phyloP scores from a whole-genome alignment of 1,140 invertebrate species.

The Diorhabda carinulata region DNA sequence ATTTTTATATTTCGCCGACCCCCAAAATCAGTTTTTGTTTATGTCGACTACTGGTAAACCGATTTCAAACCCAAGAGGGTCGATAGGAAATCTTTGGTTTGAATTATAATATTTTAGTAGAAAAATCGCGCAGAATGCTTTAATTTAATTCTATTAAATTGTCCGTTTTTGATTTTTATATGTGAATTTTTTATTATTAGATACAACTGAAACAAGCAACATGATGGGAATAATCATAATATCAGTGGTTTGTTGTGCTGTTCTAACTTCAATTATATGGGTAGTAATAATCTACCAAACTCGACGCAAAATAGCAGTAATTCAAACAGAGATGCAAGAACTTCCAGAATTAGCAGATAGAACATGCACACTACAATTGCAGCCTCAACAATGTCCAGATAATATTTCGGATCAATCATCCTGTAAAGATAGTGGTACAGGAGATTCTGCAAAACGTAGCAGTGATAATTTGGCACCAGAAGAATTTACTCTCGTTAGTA shows the following conservation, averaged over 20 bases:
- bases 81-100: too few species aligned
- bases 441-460: slow-evolving; percentile 63
- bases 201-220: slow-evolving; percentile 51
- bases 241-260: slow-evolving; percentile 83
- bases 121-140: too few species aligned
- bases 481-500: slow-evolving; percentile 35
- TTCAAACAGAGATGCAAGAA: slow-evolving; percentile 24
- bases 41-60: too few species aligned
- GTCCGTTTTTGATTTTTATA: too few species aligned
- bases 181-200: slow-evolving; percentile 18
- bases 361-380: slow-evolving; percentile 13
- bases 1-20: too few species aligned
- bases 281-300: slow-evolving; percentile 89
- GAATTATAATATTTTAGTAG: too few species aligned
- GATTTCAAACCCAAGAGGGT: too few species aligned
- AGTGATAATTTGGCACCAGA: slow-evolving; percentile 45
- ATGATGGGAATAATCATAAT: slow-evolving; percentile 84
- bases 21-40: too few species aligned
- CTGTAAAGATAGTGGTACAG: slow-evolving; percentile 64
- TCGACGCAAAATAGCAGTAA: slow-evolving; percentile 49
- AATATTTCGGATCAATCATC: slow-evolving; percentile 53
- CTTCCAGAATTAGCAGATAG: slow-evolving; percentile 26
- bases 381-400: slow-evolving; percentile 29
- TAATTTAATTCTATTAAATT: too few species aligned
- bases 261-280: slow-evolving; percentile 86